Evolutionary conservation across 2,113 vertebrate species (phyloP).

Genomic region (Podiceps cristatus): DNA sequence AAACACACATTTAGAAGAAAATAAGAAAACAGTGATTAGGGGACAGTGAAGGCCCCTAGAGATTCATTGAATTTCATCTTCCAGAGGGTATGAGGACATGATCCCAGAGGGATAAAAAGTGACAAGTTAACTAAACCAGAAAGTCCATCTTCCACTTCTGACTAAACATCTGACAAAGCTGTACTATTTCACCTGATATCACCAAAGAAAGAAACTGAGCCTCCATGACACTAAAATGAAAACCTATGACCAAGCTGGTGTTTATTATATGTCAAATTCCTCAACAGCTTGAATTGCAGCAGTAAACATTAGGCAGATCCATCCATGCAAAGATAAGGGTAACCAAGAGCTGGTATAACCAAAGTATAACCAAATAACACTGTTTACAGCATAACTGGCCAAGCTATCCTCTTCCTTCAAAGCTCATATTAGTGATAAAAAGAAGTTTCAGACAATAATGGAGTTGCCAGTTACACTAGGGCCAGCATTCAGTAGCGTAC

Average conservation of each 20-base stretch:
- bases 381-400: background rate
- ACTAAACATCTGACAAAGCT: background rate
- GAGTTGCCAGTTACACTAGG: background rate
- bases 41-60: background rate
- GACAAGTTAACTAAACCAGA: background rate
- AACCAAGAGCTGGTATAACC: background rate
- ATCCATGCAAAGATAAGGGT: background rate
- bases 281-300: background rate
- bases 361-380: background rate
- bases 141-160: background rate
- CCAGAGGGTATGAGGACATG: background rate
- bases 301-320: background rate
- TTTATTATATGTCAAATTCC: background rate
- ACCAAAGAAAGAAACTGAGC: background rate
- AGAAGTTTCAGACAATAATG: background rate
- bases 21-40: background rate
- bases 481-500: background rate
- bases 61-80: background rate
- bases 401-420: background rate
- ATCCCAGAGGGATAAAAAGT: background rate
- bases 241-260: background rate
- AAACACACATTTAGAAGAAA: background rate
- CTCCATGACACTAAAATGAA: background rate
- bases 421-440: accelerated
- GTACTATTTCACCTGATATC: background rate